phyloP scores from a whole-genome alignment of 2,888 invertebrate genomes.

The Epinotia nisella region DNA sequence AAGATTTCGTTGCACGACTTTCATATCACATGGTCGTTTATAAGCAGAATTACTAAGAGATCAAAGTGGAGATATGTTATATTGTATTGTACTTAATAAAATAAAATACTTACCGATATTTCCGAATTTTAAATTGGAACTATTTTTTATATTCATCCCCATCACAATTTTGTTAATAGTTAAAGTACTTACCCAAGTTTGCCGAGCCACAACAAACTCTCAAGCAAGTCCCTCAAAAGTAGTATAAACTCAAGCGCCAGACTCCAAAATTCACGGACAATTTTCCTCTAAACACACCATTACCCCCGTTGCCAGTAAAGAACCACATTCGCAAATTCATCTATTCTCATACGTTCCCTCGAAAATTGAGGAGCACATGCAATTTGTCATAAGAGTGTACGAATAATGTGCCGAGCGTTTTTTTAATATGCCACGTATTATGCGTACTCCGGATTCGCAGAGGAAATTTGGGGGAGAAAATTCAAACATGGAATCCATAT shows the following conservation, averaged over 20 bases:
- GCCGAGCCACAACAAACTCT: not conserved
- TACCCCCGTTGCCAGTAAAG: slow-evolving; percentile 8
- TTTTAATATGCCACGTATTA: slow-evolving; percentile 21
- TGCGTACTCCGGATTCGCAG: not conserved
- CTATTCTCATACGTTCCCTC: slow-evolving; percentile 14
- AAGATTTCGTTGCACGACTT: too few relatives aligned
- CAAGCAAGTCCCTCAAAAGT: slow-evolving; percentile 6
- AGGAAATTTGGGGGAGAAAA: slow-evolving; percentile 22
- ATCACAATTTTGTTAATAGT: too few relatives aligned
- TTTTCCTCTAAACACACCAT: slow-evolving; percentile 25
- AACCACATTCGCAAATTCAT: slow-evolving; percentile 2
- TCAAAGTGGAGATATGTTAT: too few relatives aligned
- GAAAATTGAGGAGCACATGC: slow-evolving; percentile 24
- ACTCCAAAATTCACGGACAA: slow-evolving; percentile 5
- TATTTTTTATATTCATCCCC: too few relatives aligned
- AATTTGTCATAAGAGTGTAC: slow-evolving; percentile 31
- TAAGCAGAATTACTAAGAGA: too few relatives aligned
- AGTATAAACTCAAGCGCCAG: slow-evolving; percentile 7
- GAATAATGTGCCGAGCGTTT: slow-evolving; percentile 22
- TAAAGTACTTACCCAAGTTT: too few relatives aligned
- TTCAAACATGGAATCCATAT: slow-evolving; percentile 21
- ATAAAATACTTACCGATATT: too few relatives aligned
- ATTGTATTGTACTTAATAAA: too few relatives aligned
- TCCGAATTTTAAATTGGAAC: too few relatives aligned
- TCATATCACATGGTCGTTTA: too few relatives aligned